Evolutionary conservation across 2,888 invertebrate species (phyloP).

Genomic region (Epistrophe eligans): DNA sequence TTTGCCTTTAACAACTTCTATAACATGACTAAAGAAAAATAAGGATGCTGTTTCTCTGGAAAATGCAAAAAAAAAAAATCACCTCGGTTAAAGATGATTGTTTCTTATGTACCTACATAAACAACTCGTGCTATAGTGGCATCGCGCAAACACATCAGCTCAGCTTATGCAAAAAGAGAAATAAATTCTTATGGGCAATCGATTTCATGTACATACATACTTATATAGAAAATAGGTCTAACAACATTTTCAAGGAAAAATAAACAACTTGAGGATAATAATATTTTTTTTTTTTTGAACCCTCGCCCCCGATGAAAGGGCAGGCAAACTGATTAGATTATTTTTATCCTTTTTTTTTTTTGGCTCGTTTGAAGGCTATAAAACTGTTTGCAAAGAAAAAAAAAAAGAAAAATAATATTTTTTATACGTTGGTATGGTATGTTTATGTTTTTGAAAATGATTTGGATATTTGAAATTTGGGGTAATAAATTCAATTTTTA

Average conservation of each 20-base stretch:
- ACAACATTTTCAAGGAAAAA: conserved; percentile 22
- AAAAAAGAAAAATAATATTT: conserved; percentile 1
- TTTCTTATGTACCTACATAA: not conserved
- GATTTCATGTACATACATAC: conserved; percentile 21
- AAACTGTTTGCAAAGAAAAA: conserved; percentile 33
- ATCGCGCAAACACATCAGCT: not conserved
- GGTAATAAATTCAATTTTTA: conserved; percentile 31
- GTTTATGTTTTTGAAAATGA: no score
- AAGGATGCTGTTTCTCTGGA: conserved; percentile 25
- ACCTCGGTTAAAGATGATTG: conserved; percentile 16
- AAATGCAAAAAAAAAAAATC: conserved; percentile 24
- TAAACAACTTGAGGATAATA: conserved; percentile 55
- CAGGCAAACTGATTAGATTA: conserved; percentile 63
- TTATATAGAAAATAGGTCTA: conserved; percentile 11
- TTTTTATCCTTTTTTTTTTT: conserved; percentile 12
- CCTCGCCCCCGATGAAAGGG: not conserved
- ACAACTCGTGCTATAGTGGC: no score
- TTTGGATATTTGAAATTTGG: not conserved
- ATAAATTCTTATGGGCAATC: conserved; percentile 52
- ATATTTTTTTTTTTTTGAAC: conserved; percentile 32
- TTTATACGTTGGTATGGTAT: not conserved
- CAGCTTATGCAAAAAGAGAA: conserved; percentile 13
- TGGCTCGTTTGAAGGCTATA: conserved; percentile 18
- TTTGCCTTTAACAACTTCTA: conserved; percentile 12
- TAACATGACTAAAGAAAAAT: conserved; percentile 34